These are phyloP conservation scores for Siderastrea siderea DNA, from an alignment of 92 coral and sea anemone species.

Conservation along the genomic window DNA sequence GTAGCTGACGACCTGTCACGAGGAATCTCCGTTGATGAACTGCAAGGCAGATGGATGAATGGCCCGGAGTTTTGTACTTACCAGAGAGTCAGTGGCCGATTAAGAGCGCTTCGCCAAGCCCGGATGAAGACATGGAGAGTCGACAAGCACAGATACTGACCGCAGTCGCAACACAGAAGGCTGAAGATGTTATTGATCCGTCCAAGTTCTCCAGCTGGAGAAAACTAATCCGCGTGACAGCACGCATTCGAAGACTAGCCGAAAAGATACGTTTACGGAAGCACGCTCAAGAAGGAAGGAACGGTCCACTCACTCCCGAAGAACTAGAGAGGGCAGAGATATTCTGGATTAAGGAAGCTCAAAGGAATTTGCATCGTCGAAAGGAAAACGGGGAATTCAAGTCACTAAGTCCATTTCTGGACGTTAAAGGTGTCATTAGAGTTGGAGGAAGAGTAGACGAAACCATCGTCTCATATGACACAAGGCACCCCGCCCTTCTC, in stretches of 20 bases:
- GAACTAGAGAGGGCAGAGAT: too few relatives aligned
- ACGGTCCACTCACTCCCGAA: not conserved
- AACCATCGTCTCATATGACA: too few relatives aligned
- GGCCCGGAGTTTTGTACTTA: conserved; percentile 4
- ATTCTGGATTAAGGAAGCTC: too few relatives aligned
- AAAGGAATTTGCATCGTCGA: too few relatives aligned
- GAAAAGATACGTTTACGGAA: conserved; percentile 2
- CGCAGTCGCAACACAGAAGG: conserved; percentile 3
- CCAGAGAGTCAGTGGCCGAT: not conserved
- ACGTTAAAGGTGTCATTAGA: too few relatives aligned
- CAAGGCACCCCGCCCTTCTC: too few relatives aligned
- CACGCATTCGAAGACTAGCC: not conserved
- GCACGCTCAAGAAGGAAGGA: conserved; percentile 13
- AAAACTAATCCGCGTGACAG: too few relatives aligned
- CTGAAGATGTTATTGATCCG: not conserved
- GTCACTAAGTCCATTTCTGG: too few relatives aligned
- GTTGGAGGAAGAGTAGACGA: too few relatives aligned
- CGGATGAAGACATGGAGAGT: too few relatives aligned
- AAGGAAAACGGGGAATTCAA: too few relatives aligned
- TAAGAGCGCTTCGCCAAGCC: not conserved
- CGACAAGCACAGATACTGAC: not conserved
- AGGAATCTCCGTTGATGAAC: conserved; percentile 11
- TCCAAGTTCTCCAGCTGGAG: too few relatives aligned
- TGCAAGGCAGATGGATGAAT: conserved; percentile 40
- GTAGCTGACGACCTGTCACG: conserved; percentile 51